phyloP scores from a whole-genome alignment of 2,113 vertebrate genomes.

The Misgurnus mizolepis region DNA sequence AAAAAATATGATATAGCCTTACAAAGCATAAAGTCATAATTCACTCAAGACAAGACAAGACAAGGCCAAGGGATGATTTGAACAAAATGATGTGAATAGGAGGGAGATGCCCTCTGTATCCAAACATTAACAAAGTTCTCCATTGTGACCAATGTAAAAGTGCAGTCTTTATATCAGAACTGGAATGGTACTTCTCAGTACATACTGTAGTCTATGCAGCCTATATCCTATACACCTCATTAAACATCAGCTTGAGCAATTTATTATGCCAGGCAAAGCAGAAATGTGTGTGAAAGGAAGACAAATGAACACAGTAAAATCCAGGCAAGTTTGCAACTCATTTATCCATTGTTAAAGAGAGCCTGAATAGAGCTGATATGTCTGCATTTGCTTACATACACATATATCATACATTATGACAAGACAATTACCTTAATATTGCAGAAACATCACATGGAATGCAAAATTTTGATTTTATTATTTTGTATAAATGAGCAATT shows the following conservation, averaged over 20 bases:
- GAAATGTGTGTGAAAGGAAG: conserved; percentile 46
- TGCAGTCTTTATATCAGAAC: neutral
- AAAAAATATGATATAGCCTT: too few relatives aligned
- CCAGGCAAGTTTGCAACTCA: conserved; percentile 38
- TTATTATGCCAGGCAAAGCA: conserved; percentile 43
- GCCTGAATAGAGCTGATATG: conserved; percentile 25
- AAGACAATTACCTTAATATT: conserved; percentile 11
- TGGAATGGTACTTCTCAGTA: conserved; percentile 19
- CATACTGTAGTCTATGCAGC: conserved; percentile 9
- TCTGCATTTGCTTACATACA: conserved; percentile 22
- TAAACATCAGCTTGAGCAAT: conserved; percentile 46
- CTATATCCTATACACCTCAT: conserved; percentile 42
- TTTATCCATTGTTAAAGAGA: conserved; percentile 49
- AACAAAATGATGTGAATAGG: conserved; percentile 10
- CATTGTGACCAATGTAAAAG: conserved; percentile 6
- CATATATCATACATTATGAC: conserved; percentile 26
- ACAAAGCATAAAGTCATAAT: neutral
- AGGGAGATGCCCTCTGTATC: conserved; percentile 28
- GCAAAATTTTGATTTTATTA: conserved; percentile 1
- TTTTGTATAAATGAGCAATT: conserved; percentile 3
- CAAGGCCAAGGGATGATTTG: neutral
- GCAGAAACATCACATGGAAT: neutral
- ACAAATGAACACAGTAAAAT: conserved; percentile 50
- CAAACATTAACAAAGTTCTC: conserved; percentile 25
- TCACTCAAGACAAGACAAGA: neutral